These are phyloP conservation scores for Linhomoeus sp. DNA, from an alignment of 2,888 invertebrate genomes.

Conservation along the genomic window DNA sequence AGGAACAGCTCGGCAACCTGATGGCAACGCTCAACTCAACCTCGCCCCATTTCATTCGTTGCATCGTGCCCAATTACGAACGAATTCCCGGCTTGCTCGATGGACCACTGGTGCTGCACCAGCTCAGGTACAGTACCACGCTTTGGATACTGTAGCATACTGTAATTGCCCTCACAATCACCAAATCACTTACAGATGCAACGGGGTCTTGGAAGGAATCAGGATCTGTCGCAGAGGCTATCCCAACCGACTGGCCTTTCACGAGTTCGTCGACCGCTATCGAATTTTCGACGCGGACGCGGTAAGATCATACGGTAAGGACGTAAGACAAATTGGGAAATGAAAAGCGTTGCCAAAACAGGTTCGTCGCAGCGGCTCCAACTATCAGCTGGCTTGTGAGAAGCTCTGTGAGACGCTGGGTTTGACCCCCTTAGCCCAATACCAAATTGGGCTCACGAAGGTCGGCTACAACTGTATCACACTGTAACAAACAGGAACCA, in stretches of 20 bases:
- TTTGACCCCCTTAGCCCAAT: slow-evolving; percentile 10
- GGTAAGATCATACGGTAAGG: slow-evolving; percentile 1
- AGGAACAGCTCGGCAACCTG: slow-evolving; percentile 21
- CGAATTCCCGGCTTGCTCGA: slow-evolving; percentile 17
- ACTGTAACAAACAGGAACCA: too few species aligned
- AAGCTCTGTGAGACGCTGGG: slow-evolving; percentile 7
- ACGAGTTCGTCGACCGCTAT: slow-evolving; percentile 97
- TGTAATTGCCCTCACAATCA: too few species aligned
- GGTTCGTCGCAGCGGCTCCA: background rate
- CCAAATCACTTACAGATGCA: slow-evolving; percentile 92
- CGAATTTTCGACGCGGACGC: slow-evolving; percentile 9
- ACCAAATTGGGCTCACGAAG: slow-evolving; percentile 17
- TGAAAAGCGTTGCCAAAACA: slow-evolving; percentile 4
- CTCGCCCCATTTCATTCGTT: slow-evolving; percentile 25
- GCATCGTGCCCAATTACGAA: slow-evolving; percentile 27
- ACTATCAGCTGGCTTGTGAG: background rate
- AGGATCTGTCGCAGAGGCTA: slow-evolving; percentile 98
- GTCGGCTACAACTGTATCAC: slow-evolving; percentile 3
- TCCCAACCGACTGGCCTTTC: slow-evolving; percentile 99
- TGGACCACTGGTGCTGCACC: slow-evolving; percentile 18
- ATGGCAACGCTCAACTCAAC: slow-evolving; percentile 21
- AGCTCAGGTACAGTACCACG: slow-evolving; percentile 11
- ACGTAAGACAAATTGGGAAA: slow-evolving; percentile 4
- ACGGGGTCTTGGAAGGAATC: slow-evolving; percentile 99
- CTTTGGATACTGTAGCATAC: too few species aligned